Evolutionary conservation across 2,797 vertebrate species (phyloP), one percentile per base, ranked within the genome.

Genomic region (Sebastes kiyomatsui): DNA sequence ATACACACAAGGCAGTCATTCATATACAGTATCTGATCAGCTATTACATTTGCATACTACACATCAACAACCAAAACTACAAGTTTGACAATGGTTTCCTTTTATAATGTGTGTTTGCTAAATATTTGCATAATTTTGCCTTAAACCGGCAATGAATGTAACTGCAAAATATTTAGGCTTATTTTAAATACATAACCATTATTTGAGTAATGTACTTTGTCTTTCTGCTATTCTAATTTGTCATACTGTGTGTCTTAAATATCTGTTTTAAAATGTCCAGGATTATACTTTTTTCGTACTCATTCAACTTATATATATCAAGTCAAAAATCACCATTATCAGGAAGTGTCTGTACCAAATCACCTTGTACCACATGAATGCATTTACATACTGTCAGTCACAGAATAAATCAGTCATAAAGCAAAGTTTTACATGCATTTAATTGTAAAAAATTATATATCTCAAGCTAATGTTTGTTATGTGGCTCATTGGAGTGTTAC

Each of bases 391-490:
- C 54, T 70, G 22, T 27, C 58, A 60, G 16, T 67, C 1, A 64
- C 32, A 52, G 14, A 90, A 85, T 87, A 83, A 90, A 88, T 72
- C 56, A 33, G 55, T 52, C 11, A 30, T 6, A 9, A 46, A 77
- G 25, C 54, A 56, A 52, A 12, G 6, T 7, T 64, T 67, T 1
- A 58, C 28, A 62, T 74, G 42, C 13, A 3, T 79, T 82, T 7
- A 8, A 65, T 20, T 73, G 16, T 75, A 33, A 12, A 54, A 49
- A 32, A 52, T 1, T 59, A 28, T 32, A 28, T 14, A 9, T 65
- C 68, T 58, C 7, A 30, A 42, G 54, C 8, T 11, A 22, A 23
- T 58, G n/a, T 68, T 64, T 72, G 12, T 72, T 59, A 12, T 3
- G 16, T 22, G 12, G 7, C 5, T 65, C 35, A 12, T 38, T 6